phyloP scores from a whole-genome alignment of 2,888 invertebrate genomes.

The Conus canariensis region DNA sequence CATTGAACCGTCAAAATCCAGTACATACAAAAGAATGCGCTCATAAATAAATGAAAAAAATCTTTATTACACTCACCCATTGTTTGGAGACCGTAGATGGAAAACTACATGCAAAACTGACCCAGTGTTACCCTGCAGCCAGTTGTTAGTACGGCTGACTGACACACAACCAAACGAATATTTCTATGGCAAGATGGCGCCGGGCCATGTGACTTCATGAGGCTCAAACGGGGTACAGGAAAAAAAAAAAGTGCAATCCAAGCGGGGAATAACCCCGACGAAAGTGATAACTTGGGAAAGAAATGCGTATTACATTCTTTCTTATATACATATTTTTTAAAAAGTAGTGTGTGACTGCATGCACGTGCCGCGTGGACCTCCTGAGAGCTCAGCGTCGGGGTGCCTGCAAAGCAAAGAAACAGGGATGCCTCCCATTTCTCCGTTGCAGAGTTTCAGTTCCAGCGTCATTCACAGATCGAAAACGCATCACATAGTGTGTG shows the following conservation, averaged over 20 bases:
- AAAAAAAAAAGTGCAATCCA: not conserved
- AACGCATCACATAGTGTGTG: too few species aligned
- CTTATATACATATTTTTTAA: too few species aligned
- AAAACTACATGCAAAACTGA: slow-evolving; percentile 30
- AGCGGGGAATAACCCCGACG: not conserved
- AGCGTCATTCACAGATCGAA: too few species aligned
- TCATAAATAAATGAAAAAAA: not conserved
- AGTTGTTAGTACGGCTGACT: not conserved
- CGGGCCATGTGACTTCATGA: slow-evolving; percentile 39
- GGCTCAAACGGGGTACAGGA: slow-evolving; percentile 13
- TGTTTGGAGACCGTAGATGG: not conserved
- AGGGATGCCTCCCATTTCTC: too few species aligned
- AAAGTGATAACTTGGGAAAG: not conserved
- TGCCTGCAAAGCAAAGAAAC: too few species aligned
- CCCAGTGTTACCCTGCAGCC: not conserved
- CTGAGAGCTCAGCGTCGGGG: too few species aligned
- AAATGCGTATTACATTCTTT: too few species aligned
- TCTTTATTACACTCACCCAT: slow-evolving; percentile 31
- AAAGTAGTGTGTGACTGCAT: too few species aligned
- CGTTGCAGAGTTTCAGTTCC: too few species aligned
- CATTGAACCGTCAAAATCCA: not conserved
- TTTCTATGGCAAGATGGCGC: slow-evolving; percentile 40
- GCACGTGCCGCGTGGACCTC: too few species aligned
- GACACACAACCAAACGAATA: slow-evolving; percentile 36
- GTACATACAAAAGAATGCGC: not conserved